Evolutionary conservation across 1,140 invertebrate genomes (phyloP).

Genomic region (Holcopasites calliopsidis): DNA sequence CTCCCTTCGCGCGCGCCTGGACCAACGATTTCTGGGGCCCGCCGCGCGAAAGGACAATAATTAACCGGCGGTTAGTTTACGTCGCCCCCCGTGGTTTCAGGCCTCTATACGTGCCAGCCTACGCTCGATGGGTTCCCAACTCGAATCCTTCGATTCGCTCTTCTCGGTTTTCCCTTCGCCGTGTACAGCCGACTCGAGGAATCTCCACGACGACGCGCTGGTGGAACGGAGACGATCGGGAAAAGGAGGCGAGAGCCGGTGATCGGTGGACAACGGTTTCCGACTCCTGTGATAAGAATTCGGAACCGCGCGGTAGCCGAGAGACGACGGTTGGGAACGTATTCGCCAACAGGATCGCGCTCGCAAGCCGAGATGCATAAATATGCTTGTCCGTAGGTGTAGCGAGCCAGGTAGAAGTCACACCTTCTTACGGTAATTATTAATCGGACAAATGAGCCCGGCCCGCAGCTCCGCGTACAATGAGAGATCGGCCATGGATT

Average conservation of each 20-base stretch:
- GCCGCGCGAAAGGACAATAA: constrained; percentile 70
- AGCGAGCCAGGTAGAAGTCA: constrained; percentile 69
- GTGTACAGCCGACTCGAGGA: too few relatives aligned
- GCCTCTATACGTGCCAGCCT: constrained; percentile 39
- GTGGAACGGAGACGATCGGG: too few relatives aligned
- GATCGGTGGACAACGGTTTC: neutral
- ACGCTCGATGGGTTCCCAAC: constrained; percentile 53
- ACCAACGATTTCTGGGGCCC: constrained; percentile 45
- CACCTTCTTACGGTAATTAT: constrained; percentile 78
- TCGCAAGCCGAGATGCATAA: constrained; percentile 67
- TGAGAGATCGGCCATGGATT: constrained; percentile 52
- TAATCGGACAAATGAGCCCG: constrained; percentile 74
- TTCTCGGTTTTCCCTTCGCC: neutral
- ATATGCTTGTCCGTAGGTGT: constrained; percentile 70
- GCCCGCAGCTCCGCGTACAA: constrained; percentile 59
- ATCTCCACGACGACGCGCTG: too few relatives aligned
- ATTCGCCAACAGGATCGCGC: constrained; percentile 13
- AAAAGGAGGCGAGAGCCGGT: too few relatives aligned
- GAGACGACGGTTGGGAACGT: constrained; percentile 52
- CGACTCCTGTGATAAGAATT: neutral
- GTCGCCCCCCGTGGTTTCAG: constrained; percentile 69
- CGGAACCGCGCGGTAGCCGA: too few relatives aligned
- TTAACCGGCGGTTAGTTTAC: constrained; percentile 76
- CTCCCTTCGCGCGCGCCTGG: constrained; percentile 7
- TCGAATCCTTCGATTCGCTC: neutral